Evolutionary conservation across 2,113 vertebrate species (phyloP).

Genomic region (Embiotoca jacksoni): DNA sequence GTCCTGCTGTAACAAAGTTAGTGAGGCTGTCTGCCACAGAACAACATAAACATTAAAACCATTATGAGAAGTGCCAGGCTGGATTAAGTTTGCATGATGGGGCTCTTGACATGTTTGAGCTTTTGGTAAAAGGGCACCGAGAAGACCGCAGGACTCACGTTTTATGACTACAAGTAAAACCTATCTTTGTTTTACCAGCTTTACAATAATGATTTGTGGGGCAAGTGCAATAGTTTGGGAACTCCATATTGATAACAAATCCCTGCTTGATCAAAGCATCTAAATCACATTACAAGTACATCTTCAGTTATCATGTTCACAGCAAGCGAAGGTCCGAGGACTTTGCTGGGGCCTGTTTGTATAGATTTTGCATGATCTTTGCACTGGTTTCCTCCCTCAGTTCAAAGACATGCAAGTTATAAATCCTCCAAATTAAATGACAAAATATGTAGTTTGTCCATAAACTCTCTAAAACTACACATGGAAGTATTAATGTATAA

Average conservation of each 20-base stretch:
- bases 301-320: not conserved
- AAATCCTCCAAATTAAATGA: too few relatives aligned
- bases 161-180: slow-evolving; percentile 21
- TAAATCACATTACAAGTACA: not conserved
- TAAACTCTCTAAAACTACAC: too few relatives aligned
- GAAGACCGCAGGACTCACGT: not conserved
- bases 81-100: slow-evolving; percentile 51
- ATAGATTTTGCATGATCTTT: too few relatives aligned
- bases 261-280: slow-evolving; percentile 20
- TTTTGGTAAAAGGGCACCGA: not conserved
- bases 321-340: not conserved
- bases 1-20: slow-evolving; percentile 76
- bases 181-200: slow-evolving; percentile 12
- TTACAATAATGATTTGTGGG: slow-evolving; percentile 20
- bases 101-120: slow-evolving; percentile 11
- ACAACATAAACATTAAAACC: slow-evolving; percentile 72
- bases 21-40: slow-evolving; percentile 44
- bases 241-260: not conserved
- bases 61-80: slow-evolving; percentile 64
- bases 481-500: too few relatives aligned
- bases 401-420: too few relatives aligned
- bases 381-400: too few relatives aligned
- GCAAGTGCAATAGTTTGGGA: slow-evolving; percentile 15
- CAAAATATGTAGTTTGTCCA: too few relatives aligned
- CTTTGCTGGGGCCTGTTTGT: too few relatives aligned